Conservation (phyloP, 2,888 invertebrate species). For the Sepioteuthis lessoniana region DNA sequence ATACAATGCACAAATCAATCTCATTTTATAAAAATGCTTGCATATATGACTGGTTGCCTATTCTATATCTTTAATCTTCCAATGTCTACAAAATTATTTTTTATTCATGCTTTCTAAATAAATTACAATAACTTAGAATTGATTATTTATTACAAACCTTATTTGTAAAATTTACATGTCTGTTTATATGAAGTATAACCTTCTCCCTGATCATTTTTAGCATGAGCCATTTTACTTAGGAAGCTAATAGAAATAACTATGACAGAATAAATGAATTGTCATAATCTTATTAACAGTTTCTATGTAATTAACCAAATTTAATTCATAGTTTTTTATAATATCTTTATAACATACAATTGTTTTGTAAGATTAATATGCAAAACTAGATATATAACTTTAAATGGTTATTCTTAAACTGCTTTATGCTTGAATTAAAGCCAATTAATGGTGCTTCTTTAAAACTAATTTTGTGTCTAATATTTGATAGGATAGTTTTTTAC, state of each 20-base stretch:
- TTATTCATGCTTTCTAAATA: neutral
- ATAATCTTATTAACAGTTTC: neutral
- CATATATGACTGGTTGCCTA: neutral
- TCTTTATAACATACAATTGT: no score
- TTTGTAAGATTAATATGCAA: no score
- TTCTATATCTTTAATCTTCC: neutral
- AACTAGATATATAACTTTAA: no score
- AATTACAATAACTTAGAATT: neutral
- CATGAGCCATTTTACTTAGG: neutral
- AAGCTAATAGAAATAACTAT: neutral
- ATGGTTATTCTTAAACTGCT: no score
- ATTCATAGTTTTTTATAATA: no score
- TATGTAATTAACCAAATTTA: neutral
- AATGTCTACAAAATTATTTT: neutral
- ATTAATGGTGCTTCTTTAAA: no score
- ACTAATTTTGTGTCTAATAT: no score
- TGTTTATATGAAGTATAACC: neutral
- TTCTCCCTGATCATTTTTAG: neutral
- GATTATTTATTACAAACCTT: neutral
- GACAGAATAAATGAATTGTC: neutral
- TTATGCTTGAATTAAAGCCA: no score
- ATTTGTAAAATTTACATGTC: neutral
- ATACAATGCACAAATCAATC: no score
- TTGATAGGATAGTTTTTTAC: no score
- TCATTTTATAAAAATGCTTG: neutral